Percentiles rank a stretch among this genome's conserved stretches.
phyloP scores from a whole-genome alignment of 2,888 invertebrate genomes.

The Spodoptera littoralis region DNA sequence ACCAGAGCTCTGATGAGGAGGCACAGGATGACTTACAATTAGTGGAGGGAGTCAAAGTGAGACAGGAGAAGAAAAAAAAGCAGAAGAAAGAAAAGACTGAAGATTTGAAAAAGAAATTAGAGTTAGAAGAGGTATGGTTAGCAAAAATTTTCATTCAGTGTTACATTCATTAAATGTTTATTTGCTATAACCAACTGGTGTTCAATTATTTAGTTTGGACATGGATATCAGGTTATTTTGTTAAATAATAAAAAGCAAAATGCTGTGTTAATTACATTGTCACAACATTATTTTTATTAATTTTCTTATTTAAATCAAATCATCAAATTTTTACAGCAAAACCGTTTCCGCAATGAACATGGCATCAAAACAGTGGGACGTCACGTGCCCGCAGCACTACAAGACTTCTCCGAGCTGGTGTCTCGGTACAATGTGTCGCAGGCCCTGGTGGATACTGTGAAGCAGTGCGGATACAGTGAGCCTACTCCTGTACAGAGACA shows the following conservation, averaged over 20 bases:
- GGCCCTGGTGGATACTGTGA: constrained; percentile 91
- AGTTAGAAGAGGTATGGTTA: constrained; percentile 75
- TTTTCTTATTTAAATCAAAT: neutral
- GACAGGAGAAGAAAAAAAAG: constrained; percentile 79
- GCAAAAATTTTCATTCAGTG: too few relatives aligned
- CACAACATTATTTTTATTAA: too few relatives aligned
- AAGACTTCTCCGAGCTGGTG: constrained; percentile 91
- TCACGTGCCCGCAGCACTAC: constrained; percentile 93
- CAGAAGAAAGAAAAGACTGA: constrained; percentile 81
- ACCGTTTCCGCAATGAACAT: constrained; percentile 92
- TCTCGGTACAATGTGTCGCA: constrained; percentile 87
- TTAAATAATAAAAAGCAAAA: too few relatives aligned
- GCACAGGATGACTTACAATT: constrained; percentile 72
- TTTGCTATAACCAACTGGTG: too few relatives aligned
- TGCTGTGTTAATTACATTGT: too few relatives aligned
- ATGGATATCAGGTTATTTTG: too few relatives aligned
- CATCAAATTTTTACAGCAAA: constrained; percentile 87
- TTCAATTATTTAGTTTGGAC: too few relatives aligned
- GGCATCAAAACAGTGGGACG: constrained; percentile 94
- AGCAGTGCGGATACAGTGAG: constrained; percentile 90
- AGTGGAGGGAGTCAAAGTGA: constrained; percentile 80
- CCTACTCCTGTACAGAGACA: constrained; percentile 98
- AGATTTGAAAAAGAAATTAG: constrained; percentile 85
- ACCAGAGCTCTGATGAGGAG: constrained; percentile 38
- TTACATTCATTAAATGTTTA: too few relatives aligned